Evolutionary conservation across 2,797 vertebrate species (phyloP).

Genomic region (Anniella stebbinsi): DNA sequence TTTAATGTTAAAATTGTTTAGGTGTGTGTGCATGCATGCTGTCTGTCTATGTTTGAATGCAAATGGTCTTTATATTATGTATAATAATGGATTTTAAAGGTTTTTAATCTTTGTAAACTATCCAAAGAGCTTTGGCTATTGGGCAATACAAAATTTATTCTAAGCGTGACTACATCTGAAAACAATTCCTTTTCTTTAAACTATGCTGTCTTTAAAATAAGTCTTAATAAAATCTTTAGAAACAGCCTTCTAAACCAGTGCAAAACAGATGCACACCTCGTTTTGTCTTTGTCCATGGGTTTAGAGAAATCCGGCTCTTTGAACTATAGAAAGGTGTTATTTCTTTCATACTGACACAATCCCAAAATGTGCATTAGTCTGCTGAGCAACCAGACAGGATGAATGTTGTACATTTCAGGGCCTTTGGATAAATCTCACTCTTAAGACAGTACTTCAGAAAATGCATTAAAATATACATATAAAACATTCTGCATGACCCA

Average conservation of each 20-base stretch:
- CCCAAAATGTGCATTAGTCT: background rate
- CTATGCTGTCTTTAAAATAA: background rate
- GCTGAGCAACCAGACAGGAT: background rate
- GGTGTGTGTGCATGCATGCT: too few relatives aligned
- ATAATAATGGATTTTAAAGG: too few relatives aligned
- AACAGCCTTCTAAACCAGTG: background rate
- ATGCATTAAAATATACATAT: background rate
- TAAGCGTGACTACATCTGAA: background rate
- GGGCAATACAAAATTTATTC: too few relatives aligned
- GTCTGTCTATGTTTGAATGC: too few relatives aligned
- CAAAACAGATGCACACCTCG: too few relatives aligned
- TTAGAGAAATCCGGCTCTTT: background rate
- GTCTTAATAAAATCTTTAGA: background rate
- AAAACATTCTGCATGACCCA: background rate
- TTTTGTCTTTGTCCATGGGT: background rate
- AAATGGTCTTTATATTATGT: too few relatives aligned
- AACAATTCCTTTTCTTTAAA: background rate
- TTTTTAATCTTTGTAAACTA: too few relatives aligned
- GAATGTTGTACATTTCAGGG: background rate
- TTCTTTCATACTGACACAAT: background rate
- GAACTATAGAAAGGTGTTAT: background rate
- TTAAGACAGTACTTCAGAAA: background rate
- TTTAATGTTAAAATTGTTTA: too few relatives aligned
- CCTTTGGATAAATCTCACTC: background rate
- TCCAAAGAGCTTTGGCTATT: too few relatives aligned